Evolutionary conservation across 1,140 invertebrate genomes (phyloP).

Genomic region (Drosophila suzukii): DNA sequence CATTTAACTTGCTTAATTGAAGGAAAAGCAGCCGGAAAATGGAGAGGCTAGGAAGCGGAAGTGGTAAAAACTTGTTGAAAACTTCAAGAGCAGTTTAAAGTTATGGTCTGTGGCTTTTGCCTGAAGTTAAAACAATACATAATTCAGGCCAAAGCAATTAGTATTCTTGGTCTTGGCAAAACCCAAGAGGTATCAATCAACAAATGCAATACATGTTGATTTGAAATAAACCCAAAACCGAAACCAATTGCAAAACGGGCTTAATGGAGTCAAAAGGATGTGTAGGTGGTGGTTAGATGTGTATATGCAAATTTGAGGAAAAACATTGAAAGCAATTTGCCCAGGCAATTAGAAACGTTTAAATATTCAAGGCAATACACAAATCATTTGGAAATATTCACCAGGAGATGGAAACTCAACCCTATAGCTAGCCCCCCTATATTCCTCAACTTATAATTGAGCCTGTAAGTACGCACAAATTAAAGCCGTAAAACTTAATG

Average conservation of each 20-base stretch:
- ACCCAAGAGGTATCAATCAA: constrained; percentile 14
- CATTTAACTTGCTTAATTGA: constrained; percentile 59
- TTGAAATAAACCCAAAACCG: constrained; percentile 4
- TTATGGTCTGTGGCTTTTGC: constrained; percentile 2
- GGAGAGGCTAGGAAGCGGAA: constrained; percentile 25
- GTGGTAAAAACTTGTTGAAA: constrained; percentile 43
- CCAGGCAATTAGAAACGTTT: constrained; percentile 23
- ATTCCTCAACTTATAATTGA: constrained; percentile 22
- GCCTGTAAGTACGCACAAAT: background rate
- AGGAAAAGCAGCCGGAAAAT: constrained; percentile 19
- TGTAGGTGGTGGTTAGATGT: background rate
- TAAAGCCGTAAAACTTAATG: constrained; percentile 37
- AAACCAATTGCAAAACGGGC: constrained; percentile 23
- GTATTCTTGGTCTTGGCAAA: background rate
- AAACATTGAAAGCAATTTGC: constrained; percentile 34
- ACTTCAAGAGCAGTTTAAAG: constrained; percentile 36
- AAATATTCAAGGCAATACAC: background rate
- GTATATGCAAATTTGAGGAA: constrained; percentile 5
- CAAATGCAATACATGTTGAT: constrained; percentile 25
- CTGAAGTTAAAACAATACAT: constrained; percentile 29
- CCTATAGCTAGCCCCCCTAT: background rate
- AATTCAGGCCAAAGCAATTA: constrained; percentile 29
- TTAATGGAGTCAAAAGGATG: constrained; percentile 25
- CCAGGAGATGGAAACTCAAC: constrained; percentile 17
- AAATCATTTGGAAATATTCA: constrained; percentile 14